phyloP scores from a whole-genome alignment of 1,140 invertebrate genomes.

The Plectrocnemia conspersa region DNA sequence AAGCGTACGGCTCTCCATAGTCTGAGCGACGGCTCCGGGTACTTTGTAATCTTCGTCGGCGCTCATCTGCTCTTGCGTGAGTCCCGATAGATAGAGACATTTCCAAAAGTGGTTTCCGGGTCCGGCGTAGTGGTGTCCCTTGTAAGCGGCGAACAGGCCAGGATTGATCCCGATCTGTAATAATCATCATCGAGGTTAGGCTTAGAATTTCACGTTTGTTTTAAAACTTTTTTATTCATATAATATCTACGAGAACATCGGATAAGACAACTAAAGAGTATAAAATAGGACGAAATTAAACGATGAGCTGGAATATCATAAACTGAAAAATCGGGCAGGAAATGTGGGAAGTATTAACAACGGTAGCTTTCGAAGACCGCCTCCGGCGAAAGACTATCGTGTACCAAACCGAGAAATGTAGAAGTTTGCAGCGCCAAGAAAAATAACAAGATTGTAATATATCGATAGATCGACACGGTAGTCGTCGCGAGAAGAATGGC shows the following conservation, averaged over 20 bases:
- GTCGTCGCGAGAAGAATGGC: too few relatives aligned
- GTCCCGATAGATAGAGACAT: conserved; percentile 88
- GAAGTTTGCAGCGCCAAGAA: too few relatives aligned
- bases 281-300: not conserved
- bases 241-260: too few relatives aligned
- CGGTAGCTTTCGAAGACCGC: too few relatives aligned
- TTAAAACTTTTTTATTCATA: not conserved
- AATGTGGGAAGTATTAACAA: too few relatives aligned
- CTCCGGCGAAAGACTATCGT: too few relatives aligned
- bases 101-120: conserved; percentile 99
- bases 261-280: not conserved
- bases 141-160: conserved; percentile 92
- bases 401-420: too few relatives aligned
- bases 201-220: not conserved
- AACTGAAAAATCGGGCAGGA: too few relatives aligned
- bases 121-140: conserved; percentile 96
- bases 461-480: too few relatives aligned
- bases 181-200: not conserved
- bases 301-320: not conserved
- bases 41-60: conserved; percentile 91
- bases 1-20: too few relatives aligned
- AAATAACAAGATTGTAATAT: too few relatives aligned
- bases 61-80: conserved; percentile 91
- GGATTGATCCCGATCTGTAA: conserved; percentile 95
- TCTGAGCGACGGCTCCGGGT: too few relatives aligned